Evolutionary conservation across 2,888 invertebrate species (phyloP), one percentile per base, ranked within the genome.

Genomic region (Spialia ferax): DNA sequence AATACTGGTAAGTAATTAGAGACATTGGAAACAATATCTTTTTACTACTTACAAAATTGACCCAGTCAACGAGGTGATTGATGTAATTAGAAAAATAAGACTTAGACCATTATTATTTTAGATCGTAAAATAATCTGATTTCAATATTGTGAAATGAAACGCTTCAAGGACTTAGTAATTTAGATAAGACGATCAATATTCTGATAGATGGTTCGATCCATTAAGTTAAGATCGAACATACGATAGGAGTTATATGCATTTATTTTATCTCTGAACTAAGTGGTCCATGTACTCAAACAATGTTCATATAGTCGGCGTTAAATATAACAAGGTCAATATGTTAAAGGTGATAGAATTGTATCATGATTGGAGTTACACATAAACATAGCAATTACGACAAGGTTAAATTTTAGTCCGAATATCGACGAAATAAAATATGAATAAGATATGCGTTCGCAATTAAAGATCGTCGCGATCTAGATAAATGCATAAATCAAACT

Each of bases 141-240:
- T 71, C 69, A 72, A 75, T 75, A 77, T 88, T 84, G 83, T 62
- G 62, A 56, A 62, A 68, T 62, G 67, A 62, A 62, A 68, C 73
- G 71, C 77, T 71, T 69, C 78, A 88, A 86, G 86, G 86, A 87
- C 85, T 75, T 71, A 35, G 75, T 78, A 81, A 86, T 85, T 85
- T 80, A 85, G 89, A 89, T 88, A 84, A 81, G 71, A 56, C 74
- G 78, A 76, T 81, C 78, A 80, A 82, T 80, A 78, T 78, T 82
- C 79, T 77, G 84, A 86, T 84, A 82, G 79, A 78, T 77, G 78
- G 77, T 83, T 79, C 79, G 80, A 83, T 79, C 84, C 80, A 87
- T 86, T 87, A 85, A 77, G 71, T 72, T 70, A 73, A 84, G 86
- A 85, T 85, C 74, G 74, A 78, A 77, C 71, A n/a, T 26, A 26